phyloP scores from a whole-genome alignment of 2,888 invertebrate species.

The Drosophila melanosoma region DNA sequence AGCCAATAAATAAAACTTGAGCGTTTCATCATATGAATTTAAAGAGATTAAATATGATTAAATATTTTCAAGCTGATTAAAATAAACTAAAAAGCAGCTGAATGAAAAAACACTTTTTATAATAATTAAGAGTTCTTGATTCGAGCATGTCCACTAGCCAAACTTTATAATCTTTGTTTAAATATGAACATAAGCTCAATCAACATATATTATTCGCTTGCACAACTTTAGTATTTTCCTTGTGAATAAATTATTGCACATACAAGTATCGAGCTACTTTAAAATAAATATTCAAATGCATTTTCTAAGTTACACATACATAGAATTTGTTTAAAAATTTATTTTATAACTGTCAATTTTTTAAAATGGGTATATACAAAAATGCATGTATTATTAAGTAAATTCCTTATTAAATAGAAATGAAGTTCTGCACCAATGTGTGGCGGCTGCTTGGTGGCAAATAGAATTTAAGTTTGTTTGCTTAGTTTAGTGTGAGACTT shows the following conservation, averaged over 20 bases:
- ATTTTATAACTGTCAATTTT: not conserved
- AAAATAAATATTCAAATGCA: not conserved
- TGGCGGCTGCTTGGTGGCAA: slow-evolving; percentile 50
- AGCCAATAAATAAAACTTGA: not conserved
- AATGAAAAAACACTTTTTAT: not conserved
- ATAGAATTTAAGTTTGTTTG: slow-evolving; percentile 74
- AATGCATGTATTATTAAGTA: not conserved
- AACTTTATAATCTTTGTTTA: not conserved
- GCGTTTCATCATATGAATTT: not conserved
- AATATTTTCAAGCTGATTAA: not conserved
- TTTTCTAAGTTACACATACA: not conserved
- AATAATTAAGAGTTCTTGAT: not conserved
- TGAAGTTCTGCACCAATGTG: slow-evolving; percentile 33
- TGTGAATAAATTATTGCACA: not conserved
- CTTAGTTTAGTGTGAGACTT: slow-evolving; percentile 52
- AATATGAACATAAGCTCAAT: not conserved
- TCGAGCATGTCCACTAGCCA: not conserved
- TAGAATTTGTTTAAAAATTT: too few species aligned
- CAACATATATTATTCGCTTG: not conserved
- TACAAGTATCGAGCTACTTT: not conserved
- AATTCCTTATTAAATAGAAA: not conserved
- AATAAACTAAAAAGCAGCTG: not conserved
- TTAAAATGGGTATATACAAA: rapidly evolving
- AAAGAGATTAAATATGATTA: not conserved
- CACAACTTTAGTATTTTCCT: not conserved